Base-by-base conservation (phyloP, 2,888 invertebrate genomes). In the Chrysolina haemoptera region DNA sequence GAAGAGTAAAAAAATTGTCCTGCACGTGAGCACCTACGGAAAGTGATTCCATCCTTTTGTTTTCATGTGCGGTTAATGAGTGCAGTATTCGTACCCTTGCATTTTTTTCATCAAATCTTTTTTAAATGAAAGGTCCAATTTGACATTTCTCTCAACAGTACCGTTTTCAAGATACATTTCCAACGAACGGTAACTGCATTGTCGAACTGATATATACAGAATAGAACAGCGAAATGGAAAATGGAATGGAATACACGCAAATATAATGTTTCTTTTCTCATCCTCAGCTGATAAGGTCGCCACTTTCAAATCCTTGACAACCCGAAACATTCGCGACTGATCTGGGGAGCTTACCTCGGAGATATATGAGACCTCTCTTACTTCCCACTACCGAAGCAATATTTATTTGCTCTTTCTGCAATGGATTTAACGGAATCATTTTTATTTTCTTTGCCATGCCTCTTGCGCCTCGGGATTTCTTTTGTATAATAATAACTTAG, bases 291-390 rank as follows among this genome's bases (percentile, higher is more conserved):
- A 35, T 59, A 59, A 59, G 59, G 22, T 59, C 59, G 27, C n/a
- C 59, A 59, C 16, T 59, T 14, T 35, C 35, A n/a, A 59, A 35
- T 59, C 35, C n/a, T n/a, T 35, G 27, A 59, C 59, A 59, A 59
- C 59, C 59, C 35, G 35, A 27, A 59, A 35, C 14, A 59, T 59
- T 59, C 27, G 27, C 14, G 8, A 35, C 59, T 35, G 27, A 59
- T 59, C 27, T 59, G 27, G 27, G 27, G 18, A 14, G n/a, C n/a
- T 59, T 35, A 59, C 35, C 8, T 6, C n/a, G n/a, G 22, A 59
- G 22, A 59, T 59, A 59, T 59, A 27, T 27, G 59, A n/a, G 14
- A 10, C n/a, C n/a, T 35, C 27, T 27, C n/a, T n/a, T 27, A 27
- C n/a, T 35, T 59, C n/a, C 27, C 59, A 14, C 9, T 27, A 22